A percentile compares a stretch with the other conserved stretches of the same genome.
Evolutionary conservation across 2,797 vertebrate species (phyloP).

Genomic region (Falco cherrug): DNA sequence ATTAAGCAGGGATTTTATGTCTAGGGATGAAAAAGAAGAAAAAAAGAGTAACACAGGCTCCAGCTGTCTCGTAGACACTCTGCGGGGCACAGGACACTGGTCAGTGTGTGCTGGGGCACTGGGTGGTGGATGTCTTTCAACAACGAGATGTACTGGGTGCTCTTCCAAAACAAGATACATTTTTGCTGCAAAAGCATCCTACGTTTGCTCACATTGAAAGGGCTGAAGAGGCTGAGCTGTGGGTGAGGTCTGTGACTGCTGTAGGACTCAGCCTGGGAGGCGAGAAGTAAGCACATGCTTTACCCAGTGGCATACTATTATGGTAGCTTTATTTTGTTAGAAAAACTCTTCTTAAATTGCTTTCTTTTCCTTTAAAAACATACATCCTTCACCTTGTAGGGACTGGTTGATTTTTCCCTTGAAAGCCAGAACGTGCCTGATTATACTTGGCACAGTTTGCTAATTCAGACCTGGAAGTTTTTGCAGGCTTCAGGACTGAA

Average conservation of each 20-base stretch:
- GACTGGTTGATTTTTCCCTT: background rate
- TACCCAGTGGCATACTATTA: background rate
- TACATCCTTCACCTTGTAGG: background rate
- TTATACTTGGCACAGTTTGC: background rate
- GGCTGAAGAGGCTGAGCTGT: background rate
- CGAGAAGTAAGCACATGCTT: background rate
- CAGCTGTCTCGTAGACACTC: background rate
- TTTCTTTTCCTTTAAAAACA: background rate
- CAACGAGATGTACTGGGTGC: too few species aligned
- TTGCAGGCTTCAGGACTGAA: background rate
- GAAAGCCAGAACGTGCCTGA: background rate
- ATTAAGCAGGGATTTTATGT: background rate
- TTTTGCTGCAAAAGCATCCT: background rate
- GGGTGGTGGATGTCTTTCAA: background rate
- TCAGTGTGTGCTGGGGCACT: background rate
- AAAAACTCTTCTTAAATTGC: background rate
- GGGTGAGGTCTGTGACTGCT: background rate
- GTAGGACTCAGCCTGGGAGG: background rate
- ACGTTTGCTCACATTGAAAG: fast-evolving
- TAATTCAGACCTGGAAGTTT: background rate
- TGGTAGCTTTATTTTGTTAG: background rate
- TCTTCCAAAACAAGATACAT: background rate
- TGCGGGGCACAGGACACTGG: background rate
- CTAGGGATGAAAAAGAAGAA: background rate
- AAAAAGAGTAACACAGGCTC: background rate